Evolutionary conservation across 2,888 invertebrate genomes (phyloP).

Genomic region (Acanthacorydalis orientalis): DNA sequence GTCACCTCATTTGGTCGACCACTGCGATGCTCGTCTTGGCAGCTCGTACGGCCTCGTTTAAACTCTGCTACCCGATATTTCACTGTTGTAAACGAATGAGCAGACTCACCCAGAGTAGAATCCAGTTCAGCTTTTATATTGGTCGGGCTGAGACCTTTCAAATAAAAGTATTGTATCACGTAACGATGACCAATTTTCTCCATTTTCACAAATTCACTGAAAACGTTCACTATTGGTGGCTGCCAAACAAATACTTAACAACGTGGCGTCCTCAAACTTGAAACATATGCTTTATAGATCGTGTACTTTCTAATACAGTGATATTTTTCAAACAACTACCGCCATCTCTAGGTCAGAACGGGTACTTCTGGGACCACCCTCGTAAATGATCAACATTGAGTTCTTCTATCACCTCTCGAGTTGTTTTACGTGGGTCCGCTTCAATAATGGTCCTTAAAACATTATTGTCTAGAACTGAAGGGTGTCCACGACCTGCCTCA

Average conservation of each 20-base stretch:
- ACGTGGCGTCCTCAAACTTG: constrained; percentile 6
- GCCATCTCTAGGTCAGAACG: background rate
- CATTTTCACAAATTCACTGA: constrained; percentile 7
- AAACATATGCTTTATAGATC: constrained; percentile 1
- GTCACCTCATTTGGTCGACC: constrained; percentile 9
- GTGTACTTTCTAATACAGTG: background rate
- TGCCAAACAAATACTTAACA: background rate
- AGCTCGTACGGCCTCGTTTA: constrained; percentile 8
- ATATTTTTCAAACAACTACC: background rate
- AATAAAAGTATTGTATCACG: constrained; percentile 9
- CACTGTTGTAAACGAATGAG: constrained; percentile 10
- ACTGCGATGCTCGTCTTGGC: background rate
- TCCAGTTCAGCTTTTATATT: constrained; percentile 13
- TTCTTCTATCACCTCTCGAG: too few species aligned
- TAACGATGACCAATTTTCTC: constrained; percentile 2
- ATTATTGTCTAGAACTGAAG: too few species aligned
- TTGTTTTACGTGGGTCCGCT: too few species aligned
- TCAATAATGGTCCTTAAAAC: too few species aligned
- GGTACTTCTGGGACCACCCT: background rate
- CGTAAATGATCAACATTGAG: too few species aligned
- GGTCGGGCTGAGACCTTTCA: constrained; percentile 9
- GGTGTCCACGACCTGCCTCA: too few species aligned
- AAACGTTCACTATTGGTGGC: constrained; percentile 2
- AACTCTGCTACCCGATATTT: constrained; percentile 8
- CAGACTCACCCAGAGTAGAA: constrained; percentile 12